These are phyloP conservation scores for Saguinus midas DNA, from an alignment of 2,113 vertebrate genomes.

Conservation along the genomic window DNA sequence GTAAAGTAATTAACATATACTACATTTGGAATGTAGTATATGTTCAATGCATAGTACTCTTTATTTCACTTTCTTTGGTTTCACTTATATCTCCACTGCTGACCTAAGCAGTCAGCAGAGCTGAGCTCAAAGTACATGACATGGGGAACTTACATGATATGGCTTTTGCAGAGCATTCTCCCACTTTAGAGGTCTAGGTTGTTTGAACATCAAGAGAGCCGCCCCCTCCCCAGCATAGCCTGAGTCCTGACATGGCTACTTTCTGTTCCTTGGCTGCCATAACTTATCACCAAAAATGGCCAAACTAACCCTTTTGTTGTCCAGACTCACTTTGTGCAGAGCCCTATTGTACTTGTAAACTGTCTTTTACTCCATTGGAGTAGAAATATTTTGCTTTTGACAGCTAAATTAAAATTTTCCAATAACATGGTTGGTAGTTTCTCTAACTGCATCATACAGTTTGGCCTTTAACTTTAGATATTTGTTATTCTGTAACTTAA, in stretches of 20 bases:
- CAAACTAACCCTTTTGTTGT: not conserved
- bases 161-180: not conserved
- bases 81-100: not conserved
- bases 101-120: not conserved
- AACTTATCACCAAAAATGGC: not conserved
- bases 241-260: not conserved
- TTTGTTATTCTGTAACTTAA: not conserved
- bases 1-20: not conserved
- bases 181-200: not conserved
- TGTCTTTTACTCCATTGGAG: not conserved
- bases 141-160: fast-evolving
- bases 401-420: not conserved
- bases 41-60: not conserved
- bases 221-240: not conserved
- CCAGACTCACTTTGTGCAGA: not conserved
- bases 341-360: not conserved
- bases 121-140: not conserved
- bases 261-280: not conserved
- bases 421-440: not conserved
- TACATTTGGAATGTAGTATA: not conserved
- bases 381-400: not conserved
- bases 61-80: not conserved
- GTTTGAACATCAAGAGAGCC: not conserved
- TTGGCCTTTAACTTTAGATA: slow-evolving; percentile 13
- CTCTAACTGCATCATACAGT: not conserved